Evolutionary conservation across 1,140 invertebrate genomes (phyloP).

Genomic region (Drosophila chauvacae): DNA sequence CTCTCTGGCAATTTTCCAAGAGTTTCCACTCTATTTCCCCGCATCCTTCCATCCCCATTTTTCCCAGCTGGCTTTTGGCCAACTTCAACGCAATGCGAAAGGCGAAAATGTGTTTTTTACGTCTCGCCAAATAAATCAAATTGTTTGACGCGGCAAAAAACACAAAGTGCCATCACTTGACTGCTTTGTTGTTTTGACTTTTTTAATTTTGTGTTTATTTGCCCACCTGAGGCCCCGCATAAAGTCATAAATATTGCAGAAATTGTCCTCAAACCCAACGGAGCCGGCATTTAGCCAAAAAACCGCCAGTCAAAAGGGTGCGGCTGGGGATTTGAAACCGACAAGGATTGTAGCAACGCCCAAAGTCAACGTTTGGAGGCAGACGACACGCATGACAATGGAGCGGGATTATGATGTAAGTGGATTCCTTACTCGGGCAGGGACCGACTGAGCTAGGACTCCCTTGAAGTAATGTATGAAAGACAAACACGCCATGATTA

Average conservation of each 20-base stretch:
- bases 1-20: conserved; percentile 36
- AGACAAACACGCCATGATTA: background rate
- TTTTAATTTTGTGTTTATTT: conserved; percentile 34
- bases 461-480: background rate
- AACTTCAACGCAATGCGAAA: conserved; percentile 59
- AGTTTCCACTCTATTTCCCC: conserved; percentile 41
- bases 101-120: conserved; percentile 46
- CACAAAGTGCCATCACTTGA: conserved; percentile 23
- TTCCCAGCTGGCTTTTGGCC: conserved; percentile 49
- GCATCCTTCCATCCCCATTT: background rate
- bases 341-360: conserved; percentile 33
- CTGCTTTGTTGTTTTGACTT: conserved; percentile 14
- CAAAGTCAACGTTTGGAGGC: conserved; percentile 26
- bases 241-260: conserved; percentile 69
- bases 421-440: background rate
- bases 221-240: conserved; percentile 47
- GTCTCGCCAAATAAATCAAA: conserved; percentile 62
- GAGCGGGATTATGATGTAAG: conserved; percentile 23
- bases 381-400: conserved; percentile 5
- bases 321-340: conserved; percentile 18
- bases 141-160: conserved; percentile 27
- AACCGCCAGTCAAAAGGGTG: conserved; percentile 48
- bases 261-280: conserved; percentile 36
- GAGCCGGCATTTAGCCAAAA: conserved; percentile 44
- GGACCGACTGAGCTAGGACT: conserved; percentile 9